Evolutionary conservation across 2,888 invertebrate genomes (phyloP), one percentile per base, ranked within the genome.

Genomic region (Tipula vernalis): DNA sequence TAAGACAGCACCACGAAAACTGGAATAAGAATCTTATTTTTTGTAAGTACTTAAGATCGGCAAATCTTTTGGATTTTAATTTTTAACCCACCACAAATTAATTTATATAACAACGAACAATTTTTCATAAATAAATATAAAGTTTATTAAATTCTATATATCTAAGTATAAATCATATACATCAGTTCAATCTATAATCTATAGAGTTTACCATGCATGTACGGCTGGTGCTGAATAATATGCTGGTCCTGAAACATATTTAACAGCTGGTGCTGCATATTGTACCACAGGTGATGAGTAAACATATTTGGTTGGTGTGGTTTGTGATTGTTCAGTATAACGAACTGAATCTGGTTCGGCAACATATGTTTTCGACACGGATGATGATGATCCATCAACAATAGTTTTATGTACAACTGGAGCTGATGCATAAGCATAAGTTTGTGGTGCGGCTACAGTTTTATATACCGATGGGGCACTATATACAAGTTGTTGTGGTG

Each of bases 211-310:
- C 84, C 84, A 84, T 6, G 84, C 84, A 84, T 84, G 36, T 84
- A 84, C 84, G 8, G 41, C 39, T 39, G 84, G 84, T 39, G 84
- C 36, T 84, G 84, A 84, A 10, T 84, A 84, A n/a, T 36, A 36
- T 39, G 41, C n/a, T n/a, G 84, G 84, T 8, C 84, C 41, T 8
- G 84, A 84, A 84, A 84, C 84, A 84, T 84, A 84, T 84, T 84
- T 84, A 84, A 84, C 84, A 39, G 84, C 15, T 84, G 84, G 84
- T 39, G 41, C 84, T 2, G 39, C 84, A 84, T 84, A 84, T 39
- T 84, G 84, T 5, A 84, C 36, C 41, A 36, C 39, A 2, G 84
- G 84, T n/a, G 84, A 36, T 84, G 84, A 71, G 10, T 71, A 71
- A 28, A 28, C 71, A 28, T 71, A 71, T 71, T 71, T 71, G 71